Conservation (phyloP, 2,888 invertebrate species). For the Heterodera filipjevi region DNA sequence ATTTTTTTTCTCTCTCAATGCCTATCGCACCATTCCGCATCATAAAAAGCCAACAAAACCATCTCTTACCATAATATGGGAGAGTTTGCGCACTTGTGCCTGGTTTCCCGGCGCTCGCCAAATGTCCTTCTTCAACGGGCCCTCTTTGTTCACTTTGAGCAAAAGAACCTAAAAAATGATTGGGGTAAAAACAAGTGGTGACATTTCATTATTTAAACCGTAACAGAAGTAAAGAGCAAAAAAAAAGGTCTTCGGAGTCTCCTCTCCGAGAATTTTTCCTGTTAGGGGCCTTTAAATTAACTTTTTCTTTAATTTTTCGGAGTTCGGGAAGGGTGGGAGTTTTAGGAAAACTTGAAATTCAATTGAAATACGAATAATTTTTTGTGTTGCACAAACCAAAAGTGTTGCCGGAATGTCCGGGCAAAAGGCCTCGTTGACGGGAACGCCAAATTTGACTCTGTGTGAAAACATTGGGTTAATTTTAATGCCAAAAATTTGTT, state of each 20-base stretch:
- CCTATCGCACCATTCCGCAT: too few species aligned
- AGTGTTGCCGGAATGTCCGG: conserved; percentile 66
- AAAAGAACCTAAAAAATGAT: conserved; percentile 78
- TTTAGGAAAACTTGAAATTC: too few species aligned
- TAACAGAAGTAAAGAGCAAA: too few species aligned
- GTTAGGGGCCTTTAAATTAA: too few species aligned
- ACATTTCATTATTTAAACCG: too few species aligned
- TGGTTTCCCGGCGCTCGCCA: conserved; percentile 93
- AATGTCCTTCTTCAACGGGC: conserved; percentile 87
- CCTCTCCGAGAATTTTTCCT: too few species aligned
- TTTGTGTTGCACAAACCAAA: conserved; percentile 46
- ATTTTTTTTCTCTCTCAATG: too few species aligned
- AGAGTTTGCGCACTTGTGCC: conserved; percentile 68
- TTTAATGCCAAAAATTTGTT: background rate
- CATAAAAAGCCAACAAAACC: background rate
- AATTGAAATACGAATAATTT: background rate
- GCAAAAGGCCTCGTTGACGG: conserved; percentile 64
- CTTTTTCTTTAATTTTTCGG: too few species aligned
- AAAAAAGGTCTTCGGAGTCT: too few species aligned
- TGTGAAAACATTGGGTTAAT: background rate
- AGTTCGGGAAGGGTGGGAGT: too few species aligned
- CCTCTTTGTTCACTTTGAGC: conserved; percentile 89
- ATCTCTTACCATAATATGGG: conserved; percentile 56
- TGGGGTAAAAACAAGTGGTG: too few species aligned
- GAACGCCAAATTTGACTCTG: conserved; percentile 66